A percentile compares a stretch with the other conserved stretches of the same genome.
phyloP scores from a whole-genome alignment of 1,140 invertebrate species.

The Drosophila carrolli region DNA sequence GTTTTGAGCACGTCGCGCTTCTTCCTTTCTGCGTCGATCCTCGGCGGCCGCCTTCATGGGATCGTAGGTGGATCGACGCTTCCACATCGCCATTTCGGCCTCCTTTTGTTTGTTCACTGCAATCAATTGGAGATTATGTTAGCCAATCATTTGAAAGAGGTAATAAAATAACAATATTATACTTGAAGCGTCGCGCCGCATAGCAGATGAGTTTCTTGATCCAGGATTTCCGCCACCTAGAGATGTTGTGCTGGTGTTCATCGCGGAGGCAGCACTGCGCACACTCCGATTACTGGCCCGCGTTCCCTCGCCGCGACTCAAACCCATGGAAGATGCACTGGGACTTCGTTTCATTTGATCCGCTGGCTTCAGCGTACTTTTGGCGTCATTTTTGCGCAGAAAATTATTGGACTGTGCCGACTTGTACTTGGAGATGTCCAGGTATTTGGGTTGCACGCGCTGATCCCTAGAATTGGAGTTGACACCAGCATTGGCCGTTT shows the following conservation, averaged over 20 bases:
- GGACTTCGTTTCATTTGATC: conserved; percentile 83
- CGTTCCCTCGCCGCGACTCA: conserved; percentile 68
- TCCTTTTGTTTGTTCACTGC: conserved; percentile 88
- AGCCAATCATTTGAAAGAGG: neutral
- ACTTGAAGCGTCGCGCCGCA: conserved; percentile 76
- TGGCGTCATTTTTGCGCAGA: conserved; percentile 86
- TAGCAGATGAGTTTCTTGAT: conserved; percentile 66
- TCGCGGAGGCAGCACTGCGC: conserved; percentile 62
- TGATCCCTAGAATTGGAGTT: conserved; percentile 16
- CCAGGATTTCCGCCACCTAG: conserved; percentile 53
- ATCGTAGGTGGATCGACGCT: conserved; percentile 95
- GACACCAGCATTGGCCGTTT: conserved; percentile 67
- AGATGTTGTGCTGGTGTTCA: conserved; percentile 75
- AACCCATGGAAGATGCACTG: conserved; percentile 76
- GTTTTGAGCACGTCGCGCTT: conserved; percentile 73
- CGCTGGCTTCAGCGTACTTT: conserved; percentile 85
- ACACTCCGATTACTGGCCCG: conserved; percentile 80
- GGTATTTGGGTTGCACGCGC: conserved; percentile 84
- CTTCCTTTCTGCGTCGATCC: conserved; percentile 88
- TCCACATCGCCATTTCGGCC: conserved; percentile 96
- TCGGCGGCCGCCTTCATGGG: conserved; percentile 94
- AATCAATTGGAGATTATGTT: neutral
- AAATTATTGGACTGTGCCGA: conserved; percentile 85
- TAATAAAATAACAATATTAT: neutral
- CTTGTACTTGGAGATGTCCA: conserved; percentile 87